phyloP scores from a whole-genome alignment of 2,797 vertebrate species.

The Muscicapa striata region DNA sequence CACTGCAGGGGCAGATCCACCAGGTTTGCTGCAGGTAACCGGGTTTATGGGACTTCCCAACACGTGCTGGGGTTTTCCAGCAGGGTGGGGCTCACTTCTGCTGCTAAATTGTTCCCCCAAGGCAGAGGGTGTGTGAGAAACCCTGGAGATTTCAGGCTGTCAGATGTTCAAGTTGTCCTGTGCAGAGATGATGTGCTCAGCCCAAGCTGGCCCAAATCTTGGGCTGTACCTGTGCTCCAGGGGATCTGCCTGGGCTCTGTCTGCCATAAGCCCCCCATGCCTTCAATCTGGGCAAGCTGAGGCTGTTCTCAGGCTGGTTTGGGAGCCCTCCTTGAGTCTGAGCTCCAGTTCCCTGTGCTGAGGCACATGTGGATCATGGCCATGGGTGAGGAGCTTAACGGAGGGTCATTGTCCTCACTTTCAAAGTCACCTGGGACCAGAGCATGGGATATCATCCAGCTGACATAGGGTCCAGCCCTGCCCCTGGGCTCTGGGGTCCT shows the following conservation, averaged over 20 bases:
- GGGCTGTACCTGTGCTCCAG: background rate
- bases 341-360: background rate
- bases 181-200: background rate
- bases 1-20: background rate
- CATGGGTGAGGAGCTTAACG: background rate
- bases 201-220: background rate
- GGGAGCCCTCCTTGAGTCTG: background rate
- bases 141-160: background rate
- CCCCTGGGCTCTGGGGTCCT: background rate
- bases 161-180: fast-evolving
- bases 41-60: conserved; percentile 9
- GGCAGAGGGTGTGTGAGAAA: background rate
- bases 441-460: fast-evolving
- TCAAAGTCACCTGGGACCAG: background rate
- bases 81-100: conserved; percentile 7
- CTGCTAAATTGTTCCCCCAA: background rate
- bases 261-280: background rate
- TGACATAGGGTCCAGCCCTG: background rate
- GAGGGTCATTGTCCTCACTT: background rate
- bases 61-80: conserved; percentile 19
- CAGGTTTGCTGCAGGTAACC: background rate
- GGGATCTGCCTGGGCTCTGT: background rate
- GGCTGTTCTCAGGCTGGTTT: background rate
- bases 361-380: background rate
- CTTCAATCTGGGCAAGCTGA: background rate